phyloP scores from a whole-genome alignment of 1,140 invertebrate species.

The Calephelis virginiensis region DNA sequence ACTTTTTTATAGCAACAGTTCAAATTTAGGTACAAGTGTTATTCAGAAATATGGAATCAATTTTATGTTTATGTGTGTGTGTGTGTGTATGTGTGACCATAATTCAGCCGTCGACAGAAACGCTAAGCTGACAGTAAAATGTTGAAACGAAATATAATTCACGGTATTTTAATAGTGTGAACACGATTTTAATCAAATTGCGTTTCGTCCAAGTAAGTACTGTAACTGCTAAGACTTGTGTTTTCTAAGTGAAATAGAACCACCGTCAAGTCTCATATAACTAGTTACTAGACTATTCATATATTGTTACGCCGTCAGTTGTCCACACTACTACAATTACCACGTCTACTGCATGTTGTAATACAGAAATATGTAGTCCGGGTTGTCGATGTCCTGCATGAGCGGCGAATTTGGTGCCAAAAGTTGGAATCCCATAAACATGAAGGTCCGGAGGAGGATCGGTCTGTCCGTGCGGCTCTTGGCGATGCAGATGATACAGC shows the following conservation, averaged over 20 bases:
- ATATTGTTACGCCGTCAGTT: too few species aligned
- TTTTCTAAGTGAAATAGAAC: too few species aligned
- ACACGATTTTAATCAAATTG: not conserved
- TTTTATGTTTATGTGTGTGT: not conserved
- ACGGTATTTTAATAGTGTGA: not conserved
- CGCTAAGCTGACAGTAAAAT: not conserved
- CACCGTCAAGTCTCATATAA: not conserved
- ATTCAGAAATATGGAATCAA: too few species aligned
- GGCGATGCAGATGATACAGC: constrained; percentile 85
- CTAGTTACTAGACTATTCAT: too few species aligned
- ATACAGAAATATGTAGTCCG: constrained; percentile 87
- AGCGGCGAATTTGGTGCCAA: constrained; percentile 90
- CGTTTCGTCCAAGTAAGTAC: not conserved
- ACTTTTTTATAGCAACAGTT: too few species aligned
- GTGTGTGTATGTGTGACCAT: not conserved
- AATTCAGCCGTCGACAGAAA: not conserved
- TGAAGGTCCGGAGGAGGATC: constrained; percentile 94
- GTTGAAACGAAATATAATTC: not conserved
- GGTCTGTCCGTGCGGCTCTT: constrained; percentile 91
- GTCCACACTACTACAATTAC: constrained; percentile 31
- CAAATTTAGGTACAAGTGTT: too few species aligned
- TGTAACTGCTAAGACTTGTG: not conserved
- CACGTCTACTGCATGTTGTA: constrained; percentile 85
- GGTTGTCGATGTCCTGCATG: constrained; percentile 80
- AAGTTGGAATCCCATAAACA: constrained; percentile 95